Percentiles rank a stretch among this genome's conserved stretches.
phyloP scores from a whole-genome alignment of 2,113 vertebrate species.

The Gallinago media region DNA sequence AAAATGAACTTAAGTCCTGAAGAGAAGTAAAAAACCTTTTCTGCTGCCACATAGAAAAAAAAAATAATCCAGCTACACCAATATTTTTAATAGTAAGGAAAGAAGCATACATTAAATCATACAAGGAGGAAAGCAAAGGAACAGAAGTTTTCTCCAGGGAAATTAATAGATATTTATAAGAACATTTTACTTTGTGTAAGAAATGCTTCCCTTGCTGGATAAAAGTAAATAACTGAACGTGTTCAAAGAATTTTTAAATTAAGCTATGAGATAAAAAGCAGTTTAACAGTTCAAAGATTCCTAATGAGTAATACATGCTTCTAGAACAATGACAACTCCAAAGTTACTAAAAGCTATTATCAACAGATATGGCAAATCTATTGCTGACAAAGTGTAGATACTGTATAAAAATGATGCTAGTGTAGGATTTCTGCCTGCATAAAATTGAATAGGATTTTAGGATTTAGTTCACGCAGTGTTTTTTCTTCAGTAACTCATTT shows the following conservation, averaged over 20 bases:
- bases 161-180: constrained; percentile 7
- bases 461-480: neutral
- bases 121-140: neutral
- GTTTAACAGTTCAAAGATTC: constrained; percentile 29
- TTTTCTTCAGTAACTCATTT: neutral
- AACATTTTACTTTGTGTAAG: neutral
- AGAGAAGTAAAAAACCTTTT: neutral
- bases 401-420: neutral
- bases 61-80: neutral
- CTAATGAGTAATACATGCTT: constrained; percentile 36
- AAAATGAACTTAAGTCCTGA: neutral
- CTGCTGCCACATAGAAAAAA: neutral
- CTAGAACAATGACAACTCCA: constrained; percentile 9
- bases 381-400: neutral
- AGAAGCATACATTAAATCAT: neutral
- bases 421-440: neutral
- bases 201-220: neutral
- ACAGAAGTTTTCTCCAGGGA: neutral
- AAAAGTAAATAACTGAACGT: neutral
- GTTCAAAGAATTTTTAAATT: constrained; percentile 28
- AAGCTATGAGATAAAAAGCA: constrained; percentile 9
- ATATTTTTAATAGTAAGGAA: neutral
- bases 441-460: neutral
- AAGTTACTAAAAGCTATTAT: constrained; percentile 31
- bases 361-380: constrained; percentile 22